These are phyloP conservation scores for Enteromius thamalakanensis DNA, from an alignment of 2,797 vertebrate species.

Conservation along the genomic window DNA sequence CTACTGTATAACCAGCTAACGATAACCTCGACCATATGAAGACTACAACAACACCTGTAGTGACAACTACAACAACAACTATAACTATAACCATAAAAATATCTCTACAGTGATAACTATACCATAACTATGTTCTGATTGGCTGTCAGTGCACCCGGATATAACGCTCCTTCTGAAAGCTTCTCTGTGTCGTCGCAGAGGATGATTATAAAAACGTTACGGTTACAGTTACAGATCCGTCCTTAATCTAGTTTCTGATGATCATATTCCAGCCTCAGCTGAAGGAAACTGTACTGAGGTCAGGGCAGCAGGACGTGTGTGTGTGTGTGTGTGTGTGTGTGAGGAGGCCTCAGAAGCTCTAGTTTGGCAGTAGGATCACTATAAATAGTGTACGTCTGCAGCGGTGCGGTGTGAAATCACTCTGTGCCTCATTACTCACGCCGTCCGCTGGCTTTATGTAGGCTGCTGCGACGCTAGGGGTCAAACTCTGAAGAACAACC, in stretches of 20 bases:
- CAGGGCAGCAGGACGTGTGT: background rate
- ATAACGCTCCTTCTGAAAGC: background rate
- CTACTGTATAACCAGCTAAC: background rate
- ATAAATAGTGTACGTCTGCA: slow-evolving; percentile 49
- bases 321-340: slow-evolving; percentile 4
- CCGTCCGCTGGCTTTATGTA: slow-evolving; percentile 41
- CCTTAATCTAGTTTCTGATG: slow-evolving; percentile 1
- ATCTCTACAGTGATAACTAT: background rate
- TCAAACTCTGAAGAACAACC: slow-evolving; percentile 43
- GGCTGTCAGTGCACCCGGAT: background rate
- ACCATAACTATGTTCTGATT: background rate
- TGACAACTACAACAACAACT: too few species aligned
- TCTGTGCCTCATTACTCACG: slow-evolving; percentile 50
- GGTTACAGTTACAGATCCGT: background rate
- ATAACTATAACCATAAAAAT: background rate
- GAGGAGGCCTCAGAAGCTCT: slow-evolving; percentile 29
- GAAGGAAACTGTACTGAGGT: slow-evolving; percentile 30
- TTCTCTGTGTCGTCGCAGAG: background rate
- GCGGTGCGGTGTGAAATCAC: slow-evolving; percentile 14
- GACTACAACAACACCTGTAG: background rate
- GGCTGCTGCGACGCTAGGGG: slow-evolving; percentile 55
- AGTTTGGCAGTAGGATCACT: slow-evolving; percentile 45
- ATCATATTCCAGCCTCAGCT: slow-evolving; percentile 22
- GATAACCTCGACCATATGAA: background rate
- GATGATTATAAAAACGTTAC: background rate